Percentiles rank a stretch among this genome's conserved stretches.
phyloP scores from a whole-genome alignment of 2,113 vertebrate species.

The Pituophis catenifer region DNA sequence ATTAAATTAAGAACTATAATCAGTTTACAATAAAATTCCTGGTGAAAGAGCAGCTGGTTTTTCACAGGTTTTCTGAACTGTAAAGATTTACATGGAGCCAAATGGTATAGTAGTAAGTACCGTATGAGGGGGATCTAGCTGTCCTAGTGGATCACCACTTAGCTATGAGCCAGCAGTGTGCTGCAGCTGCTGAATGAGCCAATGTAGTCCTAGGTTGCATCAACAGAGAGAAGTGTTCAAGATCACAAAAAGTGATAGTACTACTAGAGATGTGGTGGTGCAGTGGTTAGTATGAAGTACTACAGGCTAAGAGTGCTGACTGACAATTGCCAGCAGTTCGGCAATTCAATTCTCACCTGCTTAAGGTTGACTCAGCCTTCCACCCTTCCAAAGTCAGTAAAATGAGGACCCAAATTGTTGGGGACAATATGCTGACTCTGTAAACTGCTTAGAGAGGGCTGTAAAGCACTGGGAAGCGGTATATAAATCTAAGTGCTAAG shows the following conservation, averaged over 20 bases:
- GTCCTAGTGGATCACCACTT: not conserved
- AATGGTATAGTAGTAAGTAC: not conserved
- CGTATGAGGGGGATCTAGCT: not conserved
- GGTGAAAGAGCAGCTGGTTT: not conserved
- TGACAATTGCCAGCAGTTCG: too few species aligned
- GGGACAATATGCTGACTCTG: too few species aligned
- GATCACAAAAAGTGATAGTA: not conserved
- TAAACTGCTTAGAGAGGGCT: too few species aligned
- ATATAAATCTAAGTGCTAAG: too few species aligned
- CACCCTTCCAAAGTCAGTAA: too few species aligned
- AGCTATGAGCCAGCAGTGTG: not conserved
- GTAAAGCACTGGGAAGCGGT: too few species aligned
- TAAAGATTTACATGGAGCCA: not conserved
- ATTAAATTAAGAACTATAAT: not conserved
- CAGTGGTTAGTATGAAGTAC: too few species aligned
- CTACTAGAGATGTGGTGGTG: too few species aligned
- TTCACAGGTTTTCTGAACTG: not conserved
- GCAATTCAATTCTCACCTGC: too few species aligned
- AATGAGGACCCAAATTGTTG: too few species aligned
- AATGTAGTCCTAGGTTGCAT: not conserved
- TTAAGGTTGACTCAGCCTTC: too few species aligned
- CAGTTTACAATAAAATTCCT: not conserved
- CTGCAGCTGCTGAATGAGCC: not conserved
- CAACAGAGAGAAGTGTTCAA: not conserved
- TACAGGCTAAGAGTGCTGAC: too few species aligned